Conservation (phyloP, 2,113 vertebrate species). For the Uria lomvia region DNA sequence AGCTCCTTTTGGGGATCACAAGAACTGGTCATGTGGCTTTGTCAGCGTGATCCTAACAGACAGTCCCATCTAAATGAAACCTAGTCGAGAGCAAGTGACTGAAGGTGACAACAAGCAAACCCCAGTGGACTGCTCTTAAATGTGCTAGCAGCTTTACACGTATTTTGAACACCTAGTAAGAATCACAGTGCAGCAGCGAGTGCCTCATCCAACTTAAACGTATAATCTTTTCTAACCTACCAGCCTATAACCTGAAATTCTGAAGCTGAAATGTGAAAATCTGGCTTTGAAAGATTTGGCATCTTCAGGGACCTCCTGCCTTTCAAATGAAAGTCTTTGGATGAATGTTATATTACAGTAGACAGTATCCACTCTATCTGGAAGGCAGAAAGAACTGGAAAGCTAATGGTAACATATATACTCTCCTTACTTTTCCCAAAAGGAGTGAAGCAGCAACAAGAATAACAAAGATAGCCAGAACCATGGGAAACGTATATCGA, state of each 20-base stretch:
- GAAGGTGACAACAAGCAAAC: neutral
- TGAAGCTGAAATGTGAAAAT: neutral
- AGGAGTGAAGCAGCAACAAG: neutral
- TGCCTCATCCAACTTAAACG: neutral
- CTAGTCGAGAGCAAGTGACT: rapidly evolving
- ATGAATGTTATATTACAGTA: neutral
- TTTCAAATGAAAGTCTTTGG: neutral
- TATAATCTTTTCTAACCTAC: neutral
- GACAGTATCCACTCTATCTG: neutral
- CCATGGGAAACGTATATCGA: neutral
- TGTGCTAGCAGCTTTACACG: rapidly evolving
- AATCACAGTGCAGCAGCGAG: neutral
- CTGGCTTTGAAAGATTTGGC: neutral
- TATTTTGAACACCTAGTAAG: neutral
- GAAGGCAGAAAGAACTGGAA: neutral
- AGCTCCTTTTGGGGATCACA: neutral
- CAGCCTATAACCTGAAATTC: neutral
- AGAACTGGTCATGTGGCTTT: neutral
- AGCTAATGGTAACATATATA: neutral
- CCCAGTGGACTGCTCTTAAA: neutral
- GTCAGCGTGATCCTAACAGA: rapidly evolving
- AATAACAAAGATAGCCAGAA: neutral
- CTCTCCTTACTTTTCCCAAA: neutral
- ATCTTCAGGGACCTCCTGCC: neutral
- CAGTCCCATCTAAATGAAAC: neutral